phyloP scores from a whole-genome alignment of 2,797 vertebrate species.

The Enteromius trimaculatus region DNA sequence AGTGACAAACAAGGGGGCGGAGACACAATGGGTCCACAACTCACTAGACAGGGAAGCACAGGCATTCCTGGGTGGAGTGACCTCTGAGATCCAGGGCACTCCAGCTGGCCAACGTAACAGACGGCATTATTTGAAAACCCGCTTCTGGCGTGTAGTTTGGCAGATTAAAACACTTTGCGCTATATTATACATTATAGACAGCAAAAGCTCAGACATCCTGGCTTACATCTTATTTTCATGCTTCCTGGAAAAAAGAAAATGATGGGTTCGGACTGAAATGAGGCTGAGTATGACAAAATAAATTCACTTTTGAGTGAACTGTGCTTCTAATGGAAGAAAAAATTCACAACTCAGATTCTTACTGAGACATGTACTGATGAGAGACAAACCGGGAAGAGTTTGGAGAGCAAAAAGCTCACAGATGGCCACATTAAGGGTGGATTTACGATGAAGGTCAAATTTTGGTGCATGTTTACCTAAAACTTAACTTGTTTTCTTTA shows the following conservation, averaged over 20 bases:
- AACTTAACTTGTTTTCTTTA: not conserved
- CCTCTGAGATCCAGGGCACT: too few relatives aligned
- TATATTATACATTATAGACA: too few relatives aligned
- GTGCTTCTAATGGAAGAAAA: not conserved
- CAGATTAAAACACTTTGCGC: not conserved
- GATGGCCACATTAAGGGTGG: conserved; percentile 2
- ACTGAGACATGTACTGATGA: not conserved
- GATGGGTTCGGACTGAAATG: not conserved
- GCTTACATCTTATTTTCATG: not conserved
- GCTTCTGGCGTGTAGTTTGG: not conserved
- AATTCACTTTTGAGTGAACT: not conserved
- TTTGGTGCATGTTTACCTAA: conserved; percentile 8
- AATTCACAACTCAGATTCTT: not conserved
- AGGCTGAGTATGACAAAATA: not conserved
- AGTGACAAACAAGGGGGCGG: too few relatives aligned
- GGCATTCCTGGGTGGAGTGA: too few relatives aligned
- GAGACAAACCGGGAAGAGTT: not conserved
- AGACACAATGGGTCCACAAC: too few relatives aligned
- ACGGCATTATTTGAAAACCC: too few relatives aligned
- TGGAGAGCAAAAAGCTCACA: not conserved
- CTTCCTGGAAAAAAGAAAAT: not conserved
- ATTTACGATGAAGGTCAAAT: not conserved
- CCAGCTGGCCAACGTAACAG: too few relatives aligned
- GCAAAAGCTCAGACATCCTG: not conserved
- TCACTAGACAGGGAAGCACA: too few relatives aligned